Conservation (phyloP, 2,888 invertebrate species). For the Plagodis dolabraria region DNA sequence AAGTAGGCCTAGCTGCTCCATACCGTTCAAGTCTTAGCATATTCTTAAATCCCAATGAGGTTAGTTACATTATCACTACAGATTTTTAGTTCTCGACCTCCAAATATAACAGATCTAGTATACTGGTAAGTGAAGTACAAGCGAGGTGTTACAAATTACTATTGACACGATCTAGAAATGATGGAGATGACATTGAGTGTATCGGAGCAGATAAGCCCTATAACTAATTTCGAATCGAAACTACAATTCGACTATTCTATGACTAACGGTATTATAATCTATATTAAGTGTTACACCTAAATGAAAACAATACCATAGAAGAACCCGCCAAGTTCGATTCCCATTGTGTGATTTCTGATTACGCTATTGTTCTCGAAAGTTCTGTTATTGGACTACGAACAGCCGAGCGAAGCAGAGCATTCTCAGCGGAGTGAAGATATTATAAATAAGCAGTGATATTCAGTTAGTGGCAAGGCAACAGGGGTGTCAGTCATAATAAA, state of each 20-base stretch:
- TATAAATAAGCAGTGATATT: slow-evolving; percentile 78
- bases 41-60: slow-evolving; percentile 23
- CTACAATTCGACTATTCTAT: slow-evolving; percentile 47
- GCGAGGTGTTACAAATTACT: slow-evolving; percentile 19
- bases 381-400: slow-evolving; percentile 54
- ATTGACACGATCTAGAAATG: slow-evolving; percentile 28
- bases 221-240: slow-evolving; percentile 56
- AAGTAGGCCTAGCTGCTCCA: slow-evolving; percentile 75
- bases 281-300: slow-evolving; percentile 44
- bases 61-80: slow-evolving; percentile 6
- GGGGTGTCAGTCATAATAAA: slow-evolving; percentile 67
- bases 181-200: slow-evolving; percentile 34
- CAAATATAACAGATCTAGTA: neutral
- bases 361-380: slow-evolving; percentile 41
- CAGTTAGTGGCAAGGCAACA: slow-evolving; percentile 83
- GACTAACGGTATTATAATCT: slow-evolving; percentile 40
- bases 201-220: slow-evolving; percentile 76
- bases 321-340: slow-evolving; percentile 68
- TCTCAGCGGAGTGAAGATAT: slow-evolving; percentile 81
- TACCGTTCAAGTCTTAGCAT: slow-evolving; percentile 37
- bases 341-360: slow-evolving; percentile 40
- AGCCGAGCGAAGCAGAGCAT: slow-evolving; percentile 83
- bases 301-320: slow-evolving; percentile 48
- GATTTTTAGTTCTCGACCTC: no score
- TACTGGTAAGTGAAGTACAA: neutral